Conservation (phyloP, 1,140 invertebrate genomes). For the Teleogryllus occipitalis region DNA sequence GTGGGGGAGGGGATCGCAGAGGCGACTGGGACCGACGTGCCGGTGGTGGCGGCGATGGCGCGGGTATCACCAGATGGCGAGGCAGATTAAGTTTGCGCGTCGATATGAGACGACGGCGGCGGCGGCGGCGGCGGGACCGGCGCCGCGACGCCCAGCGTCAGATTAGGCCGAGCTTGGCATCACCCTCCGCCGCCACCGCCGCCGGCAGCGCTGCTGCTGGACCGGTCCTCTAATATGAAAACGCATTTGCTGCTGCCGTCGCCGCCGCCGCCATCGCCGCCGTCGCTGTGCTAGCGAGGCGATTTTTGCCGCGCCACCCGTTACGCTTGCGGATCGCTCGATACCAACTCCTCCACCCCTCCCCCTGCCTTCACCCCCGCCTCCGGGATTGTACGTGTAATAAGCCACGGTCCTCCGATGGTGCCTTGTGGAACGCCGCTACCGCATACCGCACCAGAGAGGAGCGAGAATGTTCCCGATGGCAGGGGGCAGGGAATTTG, state of each 20-base stretch:
- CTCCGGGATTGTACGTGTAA: too few relatives aligned
- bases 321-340: not conserved
- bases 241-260: not conserved
- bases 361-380: too few relatives aligned
- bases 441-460: too few relatives aligned
- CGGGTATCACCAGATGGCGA: not conserved
- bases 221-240: not conserved
- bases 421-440: too few relatives aligned
- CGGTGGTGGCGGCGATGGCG: too few relatives aligned
- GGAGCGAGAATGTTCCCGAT: too few relatives aligned
- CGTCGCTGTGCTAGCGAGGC: not conserved
- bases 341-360: not conserved
- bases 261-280: too few relatives aligned
- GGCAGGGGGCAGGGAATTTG: too few relatives aligned
- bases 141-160: not conserved
- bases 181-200: not conserved
- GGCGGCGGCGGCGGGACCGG: not conserved
- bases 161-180: not conserved
- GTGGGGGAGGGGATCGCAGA: not conserved
- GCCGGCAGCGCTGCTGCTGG: too few relatives aligned
- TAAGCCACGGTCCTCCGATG: too few relatives aligned
- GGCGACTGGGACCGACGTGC: not conserved
- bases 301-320: not conserved
- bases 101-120: conserved; percentile 2
- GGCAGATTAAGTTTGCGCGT: conserved; percentile 14